A percentile compares a stretch with the other conserved stretches of the same genome.
These are phyloP conservation scores for Aphodius granarius DNA, from an alignment of 2,888 invertebrate species.

Conservation along the genomic window DNA sequence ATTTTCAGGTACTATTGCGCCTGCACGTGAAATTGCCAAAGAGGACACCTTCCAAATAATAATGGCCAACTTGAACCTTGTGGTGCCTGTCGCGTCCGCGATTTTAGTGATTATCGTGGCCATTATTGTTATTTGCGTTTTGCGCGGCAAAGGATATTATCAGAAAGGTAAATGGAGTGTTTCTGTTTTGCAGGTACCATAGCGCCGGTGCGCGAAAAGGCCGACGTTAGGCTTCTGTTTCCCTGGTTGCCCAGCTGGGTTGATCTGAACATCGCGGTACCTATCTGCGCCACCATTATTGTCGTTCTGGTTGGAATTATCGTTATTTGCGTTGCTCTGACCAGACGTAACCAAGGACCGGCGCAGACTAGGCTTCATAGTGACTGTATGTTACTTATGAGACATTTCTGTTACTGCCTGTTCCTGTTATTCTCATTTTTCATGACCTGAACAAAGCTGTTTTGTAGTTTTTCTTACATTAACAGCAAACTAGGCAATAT, in stretches of 20 bases:
- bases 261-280: slow-evolving; percentile 88
- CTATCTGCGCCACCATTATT: slow-evolving; percentile 85
- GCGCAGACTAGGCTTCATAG: slow-evolving; percentile 77
- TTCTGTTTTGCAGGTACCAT: slow-evolving; percentile 67
- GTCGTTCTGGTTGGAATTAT: slow-evolving; percentile 89
- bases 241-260: slow-evolving; percentile 87
- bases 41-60: slow-evolving; percentile 86
- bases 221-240: slow-evolving; percentile 60
- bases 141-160: slow-evolving; percentile 80
- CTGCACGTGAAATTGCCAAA: slow-evolving; percentile 82
- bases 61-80: slow-evolving; percentile 88
- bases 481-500: no score
- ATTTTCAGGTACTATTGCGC: slow-evolving; percentile 93
- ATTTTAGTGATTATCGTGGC: slow-evolving; percentile 91
- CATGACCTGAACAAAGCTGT: not conserved
- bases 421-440: not conserved
- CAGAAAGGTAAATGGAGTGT: slow-evolving; percentile 73
- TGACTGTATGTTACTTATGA: slow-evolving; percentile 68
- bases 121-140: slow-evolving; percentile 89
- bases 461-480: not conserved
- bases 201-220: slow-evolving; percentile 67
- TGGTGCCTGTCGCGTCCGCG: slow-evolving; percentile 91
- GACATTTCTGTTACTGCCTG: not conserved
- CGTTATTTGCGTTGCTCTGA: slow-evolving; percentile 87
- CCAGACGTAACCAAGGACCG: slow-evolving; percentile 70